These are phyloP conservation scores for Carassius gibelio DNA, from an alignment of 2,113 vertebrate genomes.

Conservation along the genomic window DNA sequence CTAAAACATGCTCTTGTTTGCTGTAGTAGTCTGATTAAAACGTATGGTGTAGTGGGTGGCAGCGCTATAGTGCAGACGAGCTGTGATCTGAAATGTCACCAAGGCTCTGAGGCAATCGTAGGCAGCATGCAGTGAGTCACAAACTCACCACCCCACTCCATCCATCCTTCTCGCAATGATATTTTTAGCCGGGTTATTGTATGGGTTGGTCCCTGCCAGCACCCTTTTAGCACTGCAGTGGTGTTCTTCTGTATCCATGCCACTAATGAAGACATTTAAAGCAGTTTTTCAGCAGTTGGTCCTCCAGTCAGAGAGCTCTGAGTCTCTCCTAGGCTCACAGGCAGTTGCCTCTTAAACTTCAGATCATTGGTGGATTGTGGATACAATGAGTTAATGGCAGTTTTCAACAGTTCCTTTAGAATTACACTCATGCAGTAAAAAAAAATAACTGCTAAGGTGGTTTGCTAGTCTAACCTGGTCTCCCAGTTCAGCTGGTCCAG, in stretches of 20 bases:
- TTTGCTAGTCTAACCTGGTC: background rate
- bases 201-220: background rate
- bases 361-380: background rate
- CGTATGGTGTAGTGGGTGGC: background rate
- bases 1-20: background rate
- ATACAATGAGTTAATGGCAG: background rate
- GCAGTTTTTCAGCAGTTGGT: background rate
- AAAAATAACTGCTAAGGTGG: background rate
- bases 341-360: background rate
- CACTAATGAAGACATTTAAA: slow-evolving; percentile 24
- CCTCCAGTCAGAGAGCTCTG: background rate
- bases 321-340: background rate
- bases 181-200: slow-evolving; percentile 20
- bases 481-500: background rate
- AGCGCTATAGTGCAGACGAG: background rate
- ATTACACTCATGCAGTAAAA: background rate
- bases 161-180: background rate
- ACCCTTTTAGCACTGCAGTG: slow-evolving; percentile 23
- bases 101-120: slow-evolving; percentile 9
- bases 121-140: slow-evolving; percentile 24
- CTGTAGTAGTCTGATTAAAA: background rate
- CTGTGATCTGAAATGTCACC: slow-evolving; percentile 33
- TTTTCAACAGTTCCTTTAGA: background rate
- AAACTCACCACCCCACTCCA: slow-evolving; percentile 4
- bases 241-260: background rate